Evolutionary conservation across 2,113 vertebrate species (phyloP).

Genomic region (Turnix velox): DNA sequence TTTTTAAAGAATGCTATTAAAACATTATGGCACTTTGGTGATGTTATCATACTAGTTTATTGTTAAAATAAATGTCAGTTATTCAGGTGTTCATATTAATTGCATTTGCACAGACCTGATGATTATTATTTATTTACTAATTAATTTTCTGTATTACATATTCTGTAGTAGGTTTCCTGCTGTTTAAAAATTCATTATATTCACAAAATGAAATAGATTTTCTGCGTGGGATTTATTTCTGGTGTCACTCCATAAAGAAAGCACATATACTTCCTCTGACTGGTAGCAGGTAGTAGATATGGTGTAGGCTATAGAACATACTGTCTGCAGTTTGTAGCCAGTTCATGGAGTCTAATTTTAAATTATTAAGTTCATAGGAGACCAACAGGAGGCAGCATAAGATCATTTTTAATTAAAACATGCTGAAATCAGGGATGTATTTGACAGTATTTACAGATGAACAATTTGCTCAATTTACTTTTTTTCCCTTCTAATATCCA

Average conservation of each 20-base stretch:
- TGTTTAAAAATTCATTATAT: slow-evolving; percentile 15
- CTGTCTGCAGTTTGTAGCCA: neutral
- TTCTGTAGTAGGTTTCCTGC: neutral
- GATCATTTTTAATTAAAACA: slow-evolving; percentile 11
- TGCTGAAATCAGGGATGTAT: neutral
- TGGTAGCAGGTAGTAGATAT: neutral
- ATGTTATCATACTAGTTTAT: neutral
- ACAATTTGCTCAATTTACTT: neutral
- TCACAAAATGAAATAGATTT: neutral
- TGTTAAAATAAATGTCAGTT: neutral
- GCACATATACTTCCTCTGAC: neutral
- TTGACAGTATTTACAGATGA: neutral
- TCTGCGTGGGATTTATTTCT: neutral
- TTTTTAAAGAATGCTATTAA: slow-evolving; percentile 36
- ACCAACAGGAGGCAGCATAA: slow-evolving; percentile 43
- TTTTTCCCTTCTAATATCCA: neutral
- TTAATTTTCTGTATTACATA: neutral
- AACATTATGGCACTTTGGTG: slow-evolving; percentile 24
- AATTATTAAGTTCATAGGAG: neutral
- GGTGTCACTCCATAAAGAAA: neutral
- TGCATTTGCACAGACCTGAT: slow-evolving; percentile 38
- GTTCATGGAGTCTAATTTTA: neutral
- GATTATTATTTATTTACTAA: slow-evolving; percentile 1
- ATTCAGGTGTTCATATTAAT: slow-evolving; percentile 18
- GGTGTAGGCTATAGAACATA: neutral